phyloP scores from a whole-genome alignment of 2,888 invertebrate genomes.

The Lasioglossum lativentre region DNA sequence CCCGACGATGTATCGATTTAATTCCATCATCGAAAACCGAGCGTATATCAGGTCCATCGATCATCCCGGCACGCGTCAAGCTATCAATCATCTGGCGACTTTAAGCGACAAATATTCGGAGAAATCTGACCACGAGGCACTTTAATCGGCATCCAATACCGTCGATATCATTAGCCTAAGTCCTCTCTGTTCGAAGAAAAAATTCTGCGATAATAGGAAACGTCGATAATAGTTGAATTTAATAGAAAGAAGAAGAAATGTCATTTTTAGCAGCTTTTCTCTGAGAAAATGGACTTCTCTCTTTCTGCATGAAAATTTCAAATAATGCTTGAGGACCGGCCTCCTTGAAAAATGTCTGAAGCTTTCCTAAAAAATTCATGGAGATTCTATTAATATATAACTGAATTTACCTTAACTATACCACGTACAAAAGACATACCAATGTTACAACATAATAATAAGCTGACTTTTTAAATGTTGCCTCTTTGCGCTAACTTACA shows the following conservation, averaged over 20 bases:
- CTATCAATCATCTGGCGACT: conserved; percentile 38
- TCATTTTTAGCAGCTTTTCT: no score
- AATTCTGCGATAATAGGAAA: not conserved
- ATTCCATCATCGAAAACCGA: conserved; percentile 36
- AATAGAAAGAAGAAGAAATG: not conserved
- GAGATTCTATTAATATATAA: no score
- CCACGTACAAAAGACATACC: no score
- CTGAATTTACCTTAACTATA: no score
- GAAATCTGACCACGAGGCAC: conserved; percentile 23
- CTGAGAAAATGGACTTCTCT: no score
- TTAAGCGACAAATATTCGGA: conserved; percentile 31
- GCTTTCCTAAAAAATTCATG: not conserved
- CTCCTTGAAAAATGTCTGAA: not conserved
- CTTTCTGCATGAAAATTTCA: no score
- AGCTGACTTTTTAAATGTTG: no score
- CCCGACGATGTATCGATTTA: conserved; percentile 49
- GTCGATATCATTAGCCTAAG: not conserved
- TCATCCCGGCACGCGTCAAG: conserved; percentile 18
- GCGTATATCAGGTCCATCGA: conserved; percentile 27
- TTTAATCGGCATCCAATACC: not conserved
- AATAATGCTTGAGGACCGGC: no score
- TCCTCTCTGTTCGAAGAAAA: no score
- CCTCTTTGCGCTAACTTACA: no score
- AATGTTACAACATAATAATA: no score
- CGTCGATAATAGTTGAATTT: not conserved